Base-by-base conservation (phyloP, 2,113 vertebrate genomes). In the Geococcyx californianus region DNA sequence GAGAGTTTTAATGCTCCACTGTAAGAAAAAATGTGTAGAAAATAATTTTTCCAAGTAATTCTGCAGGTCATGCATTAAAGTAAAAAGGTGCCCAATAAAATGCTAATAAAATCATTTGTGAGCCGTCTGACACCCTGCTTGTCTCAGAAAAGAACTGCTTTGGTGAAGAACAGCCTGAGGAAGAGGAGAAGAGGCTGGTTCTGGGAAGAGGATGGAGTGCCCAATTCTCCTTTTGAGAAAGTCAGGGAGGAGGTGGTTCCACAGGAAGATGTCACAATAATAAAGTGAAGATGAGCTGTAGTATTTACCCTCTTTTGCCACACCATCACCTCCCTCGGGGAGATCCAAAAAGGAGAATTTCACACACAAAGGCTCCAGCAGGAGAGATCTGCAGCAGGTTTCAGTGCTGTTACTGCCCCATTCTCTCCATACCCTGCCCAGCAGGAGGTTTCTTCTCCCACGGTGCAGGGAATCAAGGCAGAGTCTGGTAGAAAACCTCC, bases 1-100 rank as follows among this genome's bases (percentile, higher is more conserved):
- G 12, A 64, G 40, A 90, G 44, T 42, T 68, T 89, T 82, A 68
- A 68, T 33, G 28, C 49, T 84, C 31, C 11, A 13, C 24, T 58
- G 8, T 25, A 33, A 79, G 45, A 49, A 73, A 72, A 60, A 75
- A n/a, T n/a, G n/a, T n/a, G n/a, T n/a, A 79, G 54, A 89, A 79
- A 83, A 82, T 31, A 78, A 6, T 31, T 77, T 69, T 59, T 42
- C 40, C n/a, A 47, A 56, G 42, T 80, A 51, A 87, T 87, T 96
- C 75, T 55, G 67, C 36, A 77, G 70, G 33, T 62, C 58, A 29
- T n/a, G 21, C 28, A 16, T 40, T 42, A 64, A 94, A 86, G 60
- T 38, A 28, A 69, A 78, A 69, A 36, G 14, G 13, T 55, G 31
- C 5, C 31, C 4, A 58, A 58, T 42, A 44, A 77, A 69, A 84